A percentile compares a stretch with the other conserved stretches of the same genome.
Conservation (phyloP, 2,888 invertebrate genomes). For the Druceiella hillmani region DNA sequence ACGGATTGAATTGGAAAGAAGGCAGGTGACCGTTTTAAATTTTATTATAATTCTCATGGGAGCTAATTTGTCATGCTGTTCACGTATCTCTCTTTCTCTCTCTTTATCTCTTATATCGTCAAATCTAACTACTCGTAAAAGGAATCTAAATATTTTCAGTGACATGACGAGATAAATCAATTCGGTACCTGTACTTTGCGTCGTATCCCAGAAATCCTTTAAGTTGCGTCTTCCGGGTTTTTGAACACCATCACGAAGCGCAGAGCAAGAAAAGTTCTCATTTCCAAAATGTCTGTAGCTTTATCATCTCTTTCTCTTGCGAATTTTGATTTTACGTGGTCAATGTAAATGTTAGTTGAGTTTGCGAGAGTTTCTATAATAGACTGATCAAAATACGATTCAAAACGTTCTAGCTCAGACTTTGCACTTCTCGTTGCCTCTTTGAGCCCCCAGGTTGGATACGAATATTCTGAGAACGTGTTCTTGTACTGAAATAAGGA, state of each 20-base stretch:
- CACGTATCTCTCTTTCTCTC: slow-evolving; percentile 4
- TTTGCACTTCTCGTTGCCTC: slow-evolving; percentile 3
- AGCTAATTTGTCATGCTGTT: slow-evolving; percentile 1
- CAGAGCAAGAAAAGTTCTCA: no score
- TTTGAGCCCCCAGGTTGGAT: slow-evolving; percentile 4
- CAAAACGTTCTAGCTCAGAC: slow-evolving; percentile 7
- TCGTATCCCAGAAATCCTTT: background rate
- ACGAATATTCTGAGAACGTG: slow-evolving; percentile 6
- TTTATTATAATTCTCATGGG: background rate
- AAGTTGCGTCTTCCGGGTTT: slow-evolving; percentile 1
- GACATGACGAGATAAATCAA: background rate
- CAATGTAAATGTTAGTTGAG: slow-evolving; percentile 6
- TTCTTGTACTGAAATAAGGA: slow-evolving; percentile 7
- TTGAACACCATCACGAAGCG: no score
- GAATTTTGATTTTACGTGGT: slow-evolving; percentile 7
- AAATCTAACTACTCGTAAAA: background rate
- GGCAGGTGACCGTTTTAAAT: no score
- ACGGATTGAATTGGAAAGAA: no score
- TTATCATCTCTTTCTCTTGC: slow-evolving; percentile 2
- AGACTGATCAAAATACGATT: slow-evolving; percentile 7
- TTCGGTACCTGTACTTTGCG: background rate
- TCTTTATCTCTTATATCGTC: slow-evolving; percentile 5
- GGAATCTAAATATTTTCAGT: background rate
- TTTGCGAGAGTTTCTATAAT: slow-evolving; percentile 3
- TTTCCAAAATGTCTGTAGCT: slow-evolving; percentile 1